phyloP scores from a whole-genome alignment of 2,797 vertebrate species.

The Esox masquinongy region DNA sequence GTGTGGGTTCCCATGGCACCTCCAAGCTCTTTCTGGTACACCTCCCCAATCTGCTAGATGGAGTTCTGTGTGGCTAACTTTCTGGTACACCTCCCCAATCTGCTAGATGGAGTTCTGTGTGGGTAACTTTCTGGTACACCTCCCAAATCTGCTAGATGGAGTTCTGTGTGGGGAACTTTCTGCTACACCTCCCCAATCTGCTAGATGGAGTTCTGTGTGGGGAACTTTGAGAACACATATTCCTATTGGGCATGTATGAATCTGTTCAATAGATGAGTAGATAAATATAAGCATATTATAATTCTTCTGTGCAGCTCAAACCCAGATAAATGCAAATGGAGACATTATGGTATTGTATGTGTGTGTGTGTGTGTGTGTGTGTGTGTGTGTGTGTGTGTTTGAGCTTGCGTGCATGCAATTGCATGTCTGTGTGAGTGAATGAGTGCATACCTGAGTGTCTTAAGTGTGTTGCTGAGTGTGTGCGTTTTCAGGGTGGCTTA shows the following conservation, averaged over 20 bases:
- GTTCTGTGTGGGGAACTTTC: no score
- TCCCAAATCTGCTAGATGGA: neutral
- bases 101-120: neutral
- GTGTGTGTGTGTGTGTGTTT: neutral
- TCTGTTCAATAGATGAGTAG: no score
- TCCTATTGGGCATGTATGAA: no score
- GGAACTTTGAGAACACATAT: no score
- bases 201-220: no score
- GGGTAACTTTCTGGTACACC: no score
- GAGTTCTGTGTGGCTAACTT: no score
- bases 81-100: neutral
- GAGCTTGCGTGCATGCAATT: neutral
- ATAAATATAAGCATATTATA: no score
- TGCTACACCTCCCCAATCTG: neutral
- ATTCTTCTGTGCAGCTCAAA: no score
- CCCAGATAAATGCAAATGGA: no score
- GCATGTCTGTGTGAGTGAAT: neutral
- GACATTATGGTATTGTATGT: neutral
- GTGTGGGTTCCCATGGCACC: neutral
- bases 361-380: neutral
- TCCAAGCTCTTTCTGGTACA: no score
- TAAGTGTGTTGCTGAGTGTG: slow-evolving; percentile 8
- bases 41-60: neutral
- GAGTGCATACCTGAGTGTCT: neutral
- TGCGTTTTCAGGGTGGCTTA: slow-evolving; percentile 37